Conservation (phyloP, 2,797 vertebrate species). For the Tympanoctomys barrerae region DNA sequence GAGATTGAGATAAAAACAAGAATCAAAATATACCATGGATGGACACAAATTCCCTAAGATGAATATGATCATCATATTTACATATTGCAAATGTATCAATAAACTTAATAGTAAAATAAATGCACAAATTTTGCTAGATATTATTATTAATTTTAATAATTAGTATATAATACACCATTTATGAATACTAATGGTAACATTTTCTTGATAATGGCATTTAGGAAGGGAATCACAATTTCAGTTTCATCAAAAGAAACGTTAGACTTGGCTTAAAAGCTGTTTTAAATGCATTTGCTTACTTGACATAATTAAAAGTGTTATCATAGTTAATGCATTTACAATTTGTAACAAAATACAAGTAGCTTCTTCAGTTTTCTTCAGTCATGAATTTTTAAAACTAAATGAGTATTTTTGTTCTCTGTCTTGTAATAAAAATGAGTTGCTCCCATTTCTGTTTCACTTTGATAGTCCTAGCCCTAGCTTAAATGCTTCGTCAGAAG, state of each 20-base stretch:
- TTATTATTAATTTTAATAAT: not conserved
- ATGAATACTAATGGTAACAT: not conserved
- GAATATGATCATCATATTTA: not conserved
- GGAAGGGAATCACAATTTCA: not conserved
- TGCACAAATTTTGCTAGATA: not conserved
- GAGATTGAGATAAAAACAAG: not conserved
- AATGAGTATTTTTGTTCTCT: not conserved
- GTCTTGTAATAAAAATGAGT: not conserved
- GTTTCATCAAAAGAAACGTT: constrained; percentile 46
- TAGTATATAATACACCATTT: not conserved
- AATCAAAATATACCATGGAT: not conserved
- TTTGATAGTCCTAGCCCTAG: constrained; percentile 22
- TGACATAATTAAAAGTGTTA: not conserved
- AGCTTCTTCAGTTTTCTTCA: not conserved
- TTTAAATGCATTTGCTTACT: not conserved
- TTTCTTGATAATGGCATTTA: constrained; percentile 34
- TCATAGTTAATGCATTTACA: constrained; percentile 1
- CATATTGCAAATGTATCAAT: not conserved
- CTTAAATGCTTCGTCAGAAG: constrained; percentile 52
- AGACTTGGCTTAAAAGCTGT: not conserved
- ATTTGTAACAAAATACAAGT: constrained; percentile 32
- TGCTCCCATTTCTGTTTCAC: constrained; percentile 13
- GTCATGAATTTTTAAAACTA: not conserved
- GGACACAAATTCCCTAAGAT: not conserved
- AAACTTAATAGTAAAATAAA: not conserved